Base-by-base conservation (phyloP, 2,888 invertebrate species). In the Meiosimyza platycephala region DNA sequence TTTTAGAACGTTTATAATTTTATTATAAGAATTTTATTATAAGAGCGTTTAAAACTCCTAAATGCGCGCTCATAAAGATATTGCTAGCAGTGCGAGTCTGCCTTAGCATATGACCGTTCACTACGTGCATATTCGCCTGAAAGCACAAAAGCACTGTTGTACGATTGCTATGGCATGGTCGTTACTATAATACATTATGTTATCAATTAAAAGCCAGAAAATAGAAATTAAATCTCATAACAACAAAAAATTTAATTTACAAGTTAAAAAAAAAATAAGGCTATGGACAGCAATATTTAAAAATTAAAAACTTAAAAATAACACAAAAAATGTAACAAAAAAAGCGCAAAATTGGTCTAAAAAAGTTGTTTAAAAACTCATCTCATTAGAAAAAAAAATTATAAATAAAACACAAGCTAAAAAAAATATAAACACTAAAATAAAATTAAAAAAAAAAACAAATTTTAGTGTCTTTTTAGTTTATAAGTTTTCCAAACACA, bases 381-480 rank as follows among this genome's bases (percentile, higher is more conserved):
- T 13, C 22, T 57, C 57, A 28, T 9, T 28, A 48, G 60, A 60
- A 68, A 68, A 68, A 16, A 63, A 40, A 40, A 48, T 16, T 40
- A 15, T 11, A 65, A 65, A 51, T 33, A 57, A 67, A 74, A 28
- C 28, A 28, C 28, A 28, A 28, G 28, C 28, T 63, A 66, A 72
- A 16, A n/a, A 22, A 59, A 18, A 22, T 48, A 50, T 18, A 55
- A 57, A 40, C 57, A 22, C 16, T 48, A 68, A 47, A 40, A 51
- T 51, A 52, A 63, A 55, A 47, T 33, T 71, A 18, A 72, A 73
- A 72, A 76, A 72, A 70, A 76, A 52, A 69, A 57, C 72, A 70
- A 74, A 65, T 76, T 77, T 77, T 76, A 77, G 77, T 77, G 77
- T 77, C 77, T 76, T 77, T 77, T 77, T 77, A 77, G 76, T 77